Evolutionary conservation across 2,888 invertebrate genomes (phyloP), one percentile per base, ranked within the genome.

Genomic region (Eugnorisma glareosa): DNA sequence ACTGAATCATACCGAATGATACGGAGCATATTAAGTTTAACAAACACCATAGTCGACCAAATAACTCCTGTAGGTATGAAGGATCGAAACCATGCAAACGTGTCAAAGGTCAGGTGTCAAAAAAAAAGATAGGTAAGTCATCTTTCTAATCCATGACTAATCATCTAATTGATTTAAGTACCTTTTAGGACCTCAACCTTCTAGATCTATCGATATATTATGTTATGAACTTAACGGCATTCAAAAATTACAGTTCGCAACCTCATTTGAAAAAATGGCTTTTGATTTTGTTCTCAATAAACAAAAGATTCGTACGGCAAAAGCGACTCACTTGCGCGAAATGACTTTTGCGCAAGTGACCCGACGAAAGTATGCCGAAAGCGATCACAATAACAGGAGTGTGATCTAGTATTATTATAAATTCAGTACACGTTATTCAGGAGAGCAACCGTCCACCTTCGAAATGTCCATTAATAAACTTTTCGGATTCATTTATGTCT

Each of bases 381-480:
- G 21, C 51, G 7, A 0, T 8, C 7, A 71, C 79, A 73, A 24
- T 28, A 86, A 71, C 71, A 43, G 18, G 75, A 84, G 79, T 57
- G 35, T 15, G 13, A 66, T 40, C 67, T 31, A 72, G 67, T 67
- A 71, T 79, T 86, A 90, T 91, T 89, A 90, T 83, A 90, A 90
- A 94, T 94, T 94, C 94, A 88, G 86, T 82, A 77, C 94, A 93
- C 93, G 93, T 74, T 83, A 85, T 92, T 85, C 86, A 89, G 90
- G 88, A 91, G 88, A 92, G 90, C 91, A 92, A 93, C 88, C 89
- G 92, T 92, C 93, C 91, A 93, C 93, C 94, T 93, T 91, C 89
- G 88, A 91, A 91, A 93, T 92, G 91, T 85, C 92, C 89, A 91
- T 93, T 94, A 93, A 93, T 94, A 93, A 93, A 94, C 89, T 94